A percentile compares a stretch with the other conserved stretches of the same genome.
These are phyloP conservation scores for Megalopta genalis DNA, from an alignment of 1,140 invertebrate species.

Conservation along the genomic window DNA sequence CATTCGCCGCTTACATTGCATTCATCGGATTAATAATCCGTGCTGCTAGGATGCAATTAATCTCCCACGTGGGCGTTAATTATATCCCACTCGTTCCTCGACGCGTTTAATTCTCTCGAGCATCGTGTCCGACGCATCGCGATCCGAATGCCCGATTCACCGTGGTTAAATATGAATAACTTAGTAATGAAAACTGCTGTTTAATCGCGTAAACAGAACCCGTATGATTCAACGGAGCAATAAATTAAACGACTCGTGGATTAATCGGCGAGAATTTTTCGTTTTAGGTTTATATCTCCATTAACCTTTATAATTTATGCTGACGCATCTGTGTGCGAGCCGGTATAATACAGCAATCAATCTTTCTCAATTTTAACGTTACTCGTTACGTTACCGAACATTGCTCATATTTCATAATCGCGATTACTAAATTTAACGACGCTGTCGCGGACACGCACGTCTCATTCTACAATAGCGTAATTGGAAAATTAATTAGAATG, in stretches of 20 bases:
- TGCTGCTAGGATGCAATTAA: conserved; percentile 10
- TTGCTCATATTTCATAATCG: neutral
- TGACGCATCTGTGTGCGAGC: neutral
- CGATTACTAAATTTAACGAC: neutral
- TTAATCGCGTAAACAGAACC: neutral
- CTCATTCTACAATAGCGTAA: neutral
- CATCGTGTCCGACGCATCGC: too few relatives aligned
- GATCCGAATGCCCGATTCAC: too few relatives aligned
- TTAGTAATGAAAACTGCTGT: neutral
- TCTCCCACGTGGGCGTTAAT: conserved; percentile 7
- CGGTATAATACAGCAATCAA: neutral
- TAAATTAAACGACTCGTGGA: neutral
- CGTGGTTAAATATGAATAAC: neutral
- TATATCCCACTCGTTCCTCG: neutral
- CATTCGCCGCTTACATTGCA: neutral
- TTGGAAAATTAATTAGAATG: too few relatives aligned
- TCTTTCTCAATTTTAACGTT: neutral
- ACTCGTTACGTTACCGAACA: neutral
- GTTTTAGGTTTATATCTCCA: conserved; percentile 1
- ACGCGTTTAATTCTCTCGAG: neutral
- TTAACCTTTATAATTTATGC: neutral
- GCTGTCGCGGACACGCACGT: neutral
- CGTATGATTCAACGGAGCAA: neutral
- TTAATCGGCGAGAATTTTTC: neutral
- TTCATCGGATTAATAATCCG: conserved; percentile 21